A percentile compares a stretch with the other conserved stretches of the same genome.
These are phyloP conservation scores for Enteromius paludinosus DNA, from an alignment of 2,797 vertebrate genomes.

Conservation along the genomic window DNA sequence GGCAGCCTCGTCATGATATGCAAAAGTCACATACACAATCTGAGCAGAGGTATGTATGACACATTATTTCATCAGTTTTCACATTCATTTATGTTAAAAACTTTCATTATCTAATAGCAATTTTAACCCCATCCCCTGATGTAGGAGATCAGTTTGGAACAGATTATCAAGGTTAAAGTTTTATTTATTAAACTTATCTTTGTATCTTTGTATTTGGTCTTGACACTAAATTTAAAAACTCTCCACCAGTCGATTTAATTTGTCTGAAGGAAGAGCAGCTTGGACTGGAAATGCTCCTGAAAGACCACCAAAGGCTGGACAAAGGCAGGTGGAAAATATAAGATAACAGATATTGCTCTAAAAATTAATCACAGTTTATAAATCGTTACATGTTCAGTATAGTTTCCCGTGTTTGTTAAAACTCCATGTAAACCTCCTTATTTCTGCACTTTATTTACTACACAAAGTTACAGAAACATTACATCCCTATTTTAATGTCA, in stretches of 20 bases:
- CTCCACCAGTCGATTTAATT: too few species aligned
- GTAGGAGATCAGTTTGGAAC: slow-evolving; percentile 27
- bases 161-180: slow-evolving; percentile 22
- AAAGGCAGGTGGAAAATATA: background rate
- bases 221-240: background rate
- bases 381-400: background rate
- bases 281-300: background rate
- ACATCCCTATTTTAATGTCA: background rate
- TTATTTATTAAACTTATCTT: background rate
- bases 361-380: background rate
- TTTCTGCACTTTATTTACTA: background rate
- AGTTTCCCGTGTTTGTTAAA: too few species aligned
- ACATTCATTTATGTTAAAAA: background rate
- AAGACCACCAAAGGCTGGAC: too few species aligned
- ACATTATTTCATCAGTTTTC: background rate
- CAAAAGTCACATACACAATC: background rate
- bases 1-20: background rate
- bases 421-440: too few species aligned
- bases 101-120: background rate
- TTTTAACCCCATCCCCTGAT: background rate
- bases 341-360: background rate
- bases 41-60: slow-evolving; percentile 4
- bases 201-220: background rate
- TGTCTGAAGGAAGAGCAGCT: background rate
- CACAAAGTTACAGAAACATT: background rate